Conservation (phyloP, 2,888 invertebrate species). For the Bimastos eiseni region DNA sequence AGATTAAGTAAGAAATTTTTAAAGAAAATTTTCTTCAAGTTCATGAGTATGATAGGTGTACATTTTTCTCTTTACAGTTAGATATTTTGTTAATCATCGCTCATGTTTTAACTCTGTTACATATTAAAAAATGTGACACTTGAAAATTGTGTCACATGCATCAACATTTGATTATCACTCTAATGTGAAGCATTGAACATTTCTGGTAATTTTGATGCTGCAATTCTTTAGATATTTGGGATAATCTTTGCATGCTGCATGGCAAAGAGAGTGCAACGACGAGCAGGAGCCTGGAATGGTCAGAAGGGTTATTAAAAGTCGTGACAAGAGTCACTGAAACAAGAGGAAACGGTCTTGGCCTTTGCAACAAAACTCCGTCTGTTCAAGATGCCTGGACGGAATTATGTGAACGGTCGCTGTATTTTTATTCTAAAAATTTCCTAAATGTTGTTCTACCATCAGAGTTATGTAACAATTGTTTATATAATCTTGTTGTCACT, state of each 20-base stretch:
- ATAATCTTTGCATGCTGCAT: conserved; percentile 36
- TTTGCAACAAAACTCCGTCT: not conserved
- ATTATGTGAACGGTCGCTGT: not conserved
- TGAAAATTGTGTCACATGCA: not conserved
- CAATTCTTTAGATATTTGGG: conserved; percentile 35
- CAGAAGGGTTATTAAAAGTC: conserved; percentile 5
- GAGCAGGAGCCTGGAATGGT: conserved; percentile 2
- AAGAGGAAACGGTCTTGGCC: not conserved
- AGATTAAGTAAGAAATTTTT: not conserved
- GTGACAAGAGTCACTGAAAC: not conserved
- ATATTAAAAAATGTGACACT: not conserved
- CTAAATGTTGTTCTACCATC: not conserved
- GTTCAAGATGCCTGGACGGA: not conserved
- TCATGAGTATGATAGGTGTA: not conserved
- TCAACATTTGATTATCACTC: not conserved
- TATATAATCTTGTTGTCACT: not conserved
- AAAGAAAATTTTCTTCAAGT: not conserved
- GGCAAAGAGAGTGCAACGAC: conserved; percentile 29
- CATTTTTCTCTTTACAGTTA: not conserved
- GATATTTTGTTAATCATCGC: not conserved
- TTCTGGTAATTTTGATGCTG: not conserved
- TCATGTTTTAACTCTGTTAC: not conserved
- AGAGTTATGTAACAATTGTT: conserved; percentile 13
- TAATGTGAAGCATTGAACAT: not conserved
- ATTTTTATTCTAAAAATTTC: conserved; percentile 7